Evolutionary conservation across 2,797 vertebrate species (phyloP).

Genomic region (Labeo calbasu): DNA sequence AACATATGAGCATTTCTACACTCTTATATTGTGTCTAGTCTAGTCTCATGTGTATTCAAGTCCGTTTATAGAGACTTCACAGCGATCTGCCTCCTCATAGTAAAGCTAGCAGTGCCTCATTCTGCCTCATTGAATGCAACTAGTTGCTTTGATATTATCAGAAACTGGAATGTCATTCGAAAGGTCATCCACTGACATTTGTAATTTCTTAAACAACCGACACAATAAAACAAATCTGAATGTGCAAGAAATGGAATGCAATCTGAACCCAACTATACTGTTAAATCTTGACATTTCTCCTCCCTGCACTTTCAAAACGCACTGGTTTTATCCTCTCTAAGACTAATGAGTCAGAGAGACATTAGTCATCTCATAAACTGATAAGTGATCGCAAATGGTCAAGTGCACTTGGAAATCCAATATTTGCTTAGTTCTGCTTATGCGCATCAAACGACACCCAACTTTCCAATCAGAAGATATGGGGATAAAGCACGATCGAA

Average conservation of each 20-base stretch:
- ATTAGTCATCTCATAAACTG: conserved; percentile 30
- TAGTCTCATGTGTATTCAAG: background rate
- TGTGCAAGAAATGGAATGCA: conserved; percentile 25
- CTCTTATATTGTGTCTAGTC: background rate
- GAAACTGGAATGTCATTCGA: conserved; percentile 55
- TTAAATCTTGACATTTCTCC: conserved; percentile 50
- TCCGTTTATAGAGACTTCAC: background rate
- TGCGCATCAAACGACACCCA: background rate
- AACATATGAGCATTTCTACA: background rate
- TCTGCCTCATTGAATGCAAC: conserved; percentile 23
- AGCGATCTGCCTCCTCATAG: background rate
- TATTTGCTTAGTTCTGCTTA: conserved; percentile 29
- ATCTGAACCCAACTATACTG: conserved; percentile 41
- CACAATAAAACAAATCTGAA: conserved; percentile 56
- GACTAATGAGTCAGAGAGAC: conserved; percentile 22
- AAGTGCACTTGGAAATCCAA: conserved; percentile 28
- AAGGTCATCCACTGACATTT: conserved; percentile 63
- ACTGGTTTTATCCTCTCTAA: background rate
- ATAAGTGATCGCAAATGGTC: conserved; percentile 28
- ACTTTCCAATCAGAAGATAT: conserved; percentile 4
- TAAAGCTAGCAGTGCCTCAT: background rate
- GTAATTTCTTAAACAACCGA: conserved; percentile 57
- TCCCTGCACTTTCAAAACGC: conserved; percentile 27
- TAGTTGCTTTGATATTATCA: conserved; percentile 53
- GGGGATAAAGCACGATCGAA: conserved; percentile 18